Base-by-base conservation (phyloP, 2,797 vertebrate genomes). In the Rousettus madagascariensis region DNA sequence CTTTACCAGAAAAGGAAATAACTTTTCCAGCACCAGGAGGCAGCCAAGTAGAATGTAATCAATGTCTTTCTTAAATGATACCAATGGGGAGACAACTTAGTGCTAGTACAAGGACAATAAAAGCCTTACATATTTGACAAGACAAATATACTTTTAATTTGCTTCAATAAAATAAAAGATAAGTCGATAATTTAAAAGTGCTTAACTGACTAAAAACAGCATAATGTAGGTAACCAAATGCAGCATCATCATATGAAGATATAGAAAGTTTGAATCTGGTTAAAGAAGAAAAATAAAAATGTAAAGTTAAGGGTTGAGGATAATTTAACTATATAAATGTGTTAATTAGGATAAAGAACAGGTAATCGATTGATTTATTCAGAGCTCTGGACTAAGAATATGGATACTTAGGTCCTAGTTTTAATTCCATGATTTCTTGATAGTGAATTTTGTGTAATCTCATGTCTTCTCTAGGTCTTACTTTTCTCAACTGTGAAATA, bases 91-190 rank as follows among this genome's bases (percentile, higher is more conserved):
- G 69, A 61, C 59, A 86, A 78, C 24, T 90, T 68, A 83, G 77
- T 85, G 24, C 84, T 91, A 88, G 74, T n/a, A 71, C 20, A 90
- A 96, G 68, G 41, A 69, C 57, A 89, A 94, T 68, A 63, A 65
- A 94, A 84, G 10, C 33, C 33, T 93, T 95, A 66, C 24, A 46
- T 77, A 84, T 89, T 80, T 84, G 51, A 75, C n/a, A 74, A 94
- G 74, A 96, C 33, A 97, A 96, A 95, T 82, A 33, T 43, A 92
- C 57, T 57, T 95, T 91, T 93, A 91, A 95, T 93, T 97, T 46
- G 72, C 33, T 77, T 96, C 77, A 96, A 96, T 87, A 95, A 97
- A 97, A 87, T 86, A 93, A 95, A 49, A 93, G 77, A 92, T 51
- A 74, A 90, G 75, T 93, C 84, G 96, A 90, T 96, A 96, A 95